These are phyloP conservation scores for Clarias fuscus DNA, from an alignment of 2,797 vertebrate species.

Conservation along the genomic window DNA sequence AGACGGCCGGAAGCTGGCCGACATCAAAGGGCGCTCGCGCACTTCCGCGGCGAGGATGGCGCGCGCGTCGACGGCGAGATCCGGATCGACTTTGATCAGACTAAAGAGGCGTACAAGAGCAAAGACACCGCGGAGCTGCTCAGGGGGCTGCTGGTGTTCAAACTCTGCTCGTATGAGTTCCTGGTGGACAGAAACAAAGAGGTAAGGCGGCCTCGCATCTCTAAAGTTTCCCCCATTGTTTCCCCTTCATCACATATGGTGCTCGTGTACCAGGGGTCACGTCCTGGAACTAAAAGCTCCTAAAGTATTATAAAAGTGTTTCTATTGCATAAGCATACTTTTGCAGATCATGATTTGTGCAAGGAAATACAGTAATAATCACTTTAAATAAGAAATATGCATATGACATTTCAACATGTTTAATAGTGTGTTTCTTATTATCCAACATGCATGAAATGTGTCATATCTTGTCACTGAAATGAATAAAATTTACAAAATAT, in stretches of 20 bases:
- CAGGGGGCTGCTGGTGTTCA: conserved; percentile 84
- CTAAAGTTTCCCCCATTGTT: neutral
- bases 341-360: too few species aligned
- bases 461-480: too few species aligned
- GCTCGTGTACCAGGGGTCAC: neutral
- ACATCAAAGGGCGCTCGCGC: neutral
- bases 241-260: neutral
- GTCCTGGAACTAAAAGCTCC: too few species aligned
- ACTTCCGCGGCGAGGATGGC: neutral
- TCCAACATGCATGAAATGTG: too few species aligned
- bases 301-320: neutral
- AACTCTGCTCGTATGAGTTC: conserved; percentile 83
- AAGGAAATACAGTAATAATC: too few species aligned
- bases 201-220: conserved; percentile 57
- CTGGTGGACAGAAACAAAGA: conserved; percentile 81
- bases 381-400: too few species aligned
- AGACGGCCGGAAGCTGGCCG: neutral
- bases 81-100: conserved; percentile 78
- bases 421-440: too few species aligned
- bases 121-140: conserved; percentile 83
- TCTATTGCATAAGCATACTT: too few species aligned
- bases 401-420: too few species aligned
- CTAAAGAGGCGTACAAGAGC: conserved; percentile 84
- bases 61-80: neutral
- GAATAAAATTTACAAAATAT: too few species aligned